These are phyloP conservation scores for Lamellibrachia satsuma DNA, from an alignment of 2,888 invertebrate species.

Conservation along the genomic window DNA sequence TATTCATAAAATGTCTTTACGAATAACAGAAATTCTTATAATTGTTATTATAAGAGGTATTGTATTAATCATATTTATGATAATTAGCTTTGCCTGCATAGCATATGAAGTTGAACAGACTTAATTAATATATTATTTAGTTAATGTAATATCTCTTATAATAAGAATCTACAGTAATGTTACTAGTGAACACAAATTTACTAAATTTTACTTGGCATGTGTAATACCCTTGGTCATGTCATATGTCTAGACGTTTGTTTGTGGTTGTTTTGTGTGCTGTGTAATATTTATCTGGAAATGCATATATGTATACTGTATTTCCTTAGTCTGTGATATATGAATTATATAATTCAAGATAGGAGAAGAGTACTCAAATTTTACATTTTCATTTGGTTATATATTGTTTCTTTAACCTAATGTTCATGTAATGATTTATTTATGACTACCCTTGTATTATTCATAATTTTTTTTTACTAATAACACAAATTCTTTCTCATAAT, in stretches of 20 bases:
- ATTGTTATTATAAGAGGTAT: background rate
- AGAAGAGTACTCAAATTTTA: background rate
- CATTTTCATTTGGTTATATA: background rate
- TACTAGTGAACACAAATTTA: background rate
- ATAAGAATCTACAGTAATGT: background rate
- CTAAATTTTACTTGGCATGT: background rate
- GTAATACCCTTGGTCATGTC: no score
- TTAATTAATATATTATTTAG: background rate
- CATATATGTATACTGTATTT: slow-evolving; percentile 8
- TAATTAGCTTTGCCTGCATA: background rate
- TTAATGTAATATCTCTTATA: background rate
- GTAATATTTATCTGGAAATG: background rate
- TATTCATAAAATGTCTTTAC: background rate
- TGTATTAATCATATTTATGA: background rate
- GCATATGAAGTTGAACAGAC: background rate
- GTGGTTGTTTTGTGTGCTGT: background rate
- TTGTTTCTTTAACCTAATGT: background rate
- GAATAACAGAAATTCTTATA: background rate
- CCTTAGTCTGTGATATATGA: background rate
- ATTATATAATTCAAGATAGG: background rate
- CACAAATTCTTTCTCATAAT: background rate
- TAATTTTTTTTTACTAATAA: background rate
- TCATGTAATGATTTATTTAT: background rate
- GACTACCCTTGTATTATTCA: background rate
- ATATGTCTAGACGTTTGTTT: background rate